phyloP scores from a whole-genome alignment of 2,113 vertebrate species.

The Lepidothrix coronata region DNA sequence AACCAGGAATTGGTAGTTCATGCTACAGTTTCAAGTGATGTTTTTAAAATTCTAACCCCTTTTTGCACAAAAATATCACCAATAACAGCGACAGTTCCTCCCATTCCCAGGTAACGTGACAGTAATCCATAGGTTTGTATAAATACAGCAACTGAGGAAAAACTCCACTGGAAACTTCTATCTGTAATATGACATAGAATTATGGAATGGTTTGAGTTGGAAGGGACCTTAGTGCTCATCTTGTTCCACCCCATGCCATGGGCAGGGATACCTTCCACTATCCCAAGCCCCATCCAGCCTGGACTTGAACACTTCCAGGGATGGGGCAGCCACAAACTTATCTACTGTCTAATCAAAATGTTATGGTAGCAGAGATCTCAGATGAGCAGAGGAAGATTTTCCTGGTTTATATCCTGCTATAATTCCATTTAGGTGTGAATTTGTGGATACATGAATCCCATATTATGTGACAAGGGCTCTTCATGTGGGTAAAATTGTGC shows the following conservation, averaged over 20 bases:
- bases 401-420: neutral
- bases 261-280: neutral
- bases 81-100: neutral
- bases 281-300: neutral
- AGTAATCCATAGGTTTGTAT: neutral
- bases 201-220: neutral
- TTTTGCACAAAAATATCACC: neutral
- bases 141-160: neutral
- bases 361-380: neutral
- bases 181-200: neutral
- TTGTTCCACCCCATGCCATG: neutral
- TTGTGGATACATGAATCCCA: neutral
- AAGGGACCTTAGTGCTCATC: accelerated
- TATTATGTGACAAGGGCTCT: neutral
- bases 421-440: neutral
- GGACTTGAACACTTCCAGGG: neutral
- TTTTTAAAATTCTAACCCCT: neutral
- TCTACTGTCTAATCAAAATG: neutral
- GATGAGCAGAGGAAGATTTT: neutral
- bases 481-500: accelerated
- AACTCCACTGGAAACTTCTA: neutral
- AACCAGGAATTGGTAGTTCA: neutral
- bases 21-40: neutral
- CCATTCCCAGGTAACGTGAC: accelerated
- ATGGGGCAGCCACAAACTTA: neutral